Percentiles rank a stretch among this genome's conserved stretches.
Evolutionary conservation across 2,888 invertebrate genomes (phyloP).

Genomic region (Formica aserva): DNA sequence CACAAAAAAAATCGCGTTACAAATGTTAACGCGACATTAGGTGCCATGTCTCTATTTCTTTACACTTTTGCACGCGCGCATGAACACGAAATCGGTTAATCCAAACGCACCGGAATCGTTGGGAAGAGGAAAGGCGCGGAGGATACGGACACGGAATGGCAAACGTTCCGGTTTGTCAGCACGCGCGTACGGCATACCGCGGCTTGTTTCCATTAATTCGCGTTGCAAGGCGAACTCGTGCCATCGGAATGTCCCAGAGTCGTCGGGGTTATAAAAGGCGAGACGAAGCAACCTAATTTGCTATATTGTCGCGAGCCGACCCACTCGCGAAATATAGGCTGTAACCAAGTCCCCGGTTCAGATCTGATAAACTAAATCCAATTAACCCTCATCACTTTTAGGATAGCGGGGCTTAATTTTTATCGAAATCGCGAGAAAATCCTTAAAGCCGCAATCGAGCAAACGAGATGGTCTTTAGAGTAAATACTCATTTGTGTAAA

Average conservation of each 20-base stretch:
- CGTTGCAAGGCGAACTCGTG: slow-evolving; percentile 78
- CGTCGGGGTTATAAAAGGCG: slow-evolving; percentile 71
- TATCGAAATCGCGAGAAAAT: slow-evolving; percentile 28
- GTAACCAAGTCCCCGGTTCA: slow-evolving; percentile 44
- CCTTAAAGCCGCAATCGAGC: slow-evolving; percentile 6
- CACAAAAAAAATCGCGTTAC: slow-evolving; percentile 16
- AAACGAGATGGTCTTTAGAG: slow-evolving; percentile 3
- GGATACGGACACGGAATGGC: slow-evolving; percentile 1
- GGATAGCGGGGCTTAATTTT: slow-evolving; percentile 28
- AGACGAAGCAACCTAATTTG: slow-evolving; percentile 67
- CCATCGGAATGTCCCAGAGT: slow-evolving; percentile 78
- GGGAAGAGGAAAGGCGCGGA: not conserved
- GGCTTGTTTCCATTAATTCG: slow-evolving; percentile 83
- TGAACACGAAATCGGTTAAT: slow-evolving; percentile 50
- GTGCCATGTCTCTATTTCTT: slow-evolving; percentile 26
- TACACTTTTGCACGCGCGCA: slow-evolving; percentile 34
- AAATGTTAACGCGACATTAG: slow-evolving; percentile 47
- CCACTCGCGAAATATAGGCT: slow-evolving; percentile 55
- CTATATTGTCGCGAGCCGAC: slow-evolving; percentile 65
- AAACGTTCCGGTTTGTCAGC: slow-evolving; percentile 51
- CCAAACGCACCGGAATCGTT: slow-evolving; percentile 13
- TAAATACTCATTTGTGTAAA: not conserved
- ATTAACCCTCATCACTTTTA: slow-evolving; percentile 54
- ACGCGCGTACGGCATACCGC: slow-evolving; percentile 43
- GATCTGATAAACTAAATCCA: slow-evolving; percentile 62